These are phyloP conservation scores for Lindbergichthys nudifrons DNA, from an alignment of 2,797 vertebrate species.

Conservation along the genomic window DNA sequence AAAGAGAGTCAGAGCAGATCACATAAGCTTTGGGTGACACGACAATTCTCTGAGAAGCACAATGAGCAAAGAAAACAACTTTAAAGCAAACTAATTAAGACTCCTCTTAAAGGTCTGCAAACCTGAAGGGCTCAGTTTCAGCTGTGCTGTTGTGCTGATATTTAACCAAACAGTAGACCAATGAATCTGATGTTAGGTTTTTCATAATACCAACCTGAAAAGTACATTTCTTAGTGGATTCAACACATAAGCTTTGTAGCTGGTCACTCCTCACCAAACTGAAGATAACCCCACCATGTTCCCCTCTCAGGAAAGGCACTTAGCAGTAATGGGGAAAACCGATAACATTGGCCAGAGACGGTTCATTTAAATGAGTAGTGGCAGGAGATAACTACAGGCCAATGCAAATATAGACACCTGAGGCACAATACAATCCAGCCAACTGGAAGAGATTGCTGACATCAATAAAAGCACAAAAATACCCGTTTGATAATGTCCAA, in stretches of 20 bases:
- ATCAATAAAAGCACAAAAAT: constrained; percentile 26
- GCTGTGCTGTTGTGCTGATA: constrained; percentile 18
- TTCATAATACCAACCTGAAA: too few relatives aligned
- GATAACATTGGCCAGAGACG: constrained; percentile 68
- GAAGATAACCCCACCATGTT: constrained; percentile 73
- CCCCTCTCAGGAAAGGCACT: constrained; percentile 64
- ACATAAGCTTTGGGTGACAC: constrained; percentile 30
- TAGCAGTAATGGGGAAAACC: constrained; percentile 81
- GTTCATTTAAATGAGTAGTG: constrained; percentile 67
- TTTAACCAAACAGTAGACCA: not conserved
- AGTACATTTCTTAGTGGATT: constrained; percentile 22
- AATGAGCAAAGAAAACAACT: constrained; percentile 50
- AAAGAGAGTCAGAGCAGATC: constrained; percentile 36
- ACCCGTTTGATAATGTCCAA: not conserved
- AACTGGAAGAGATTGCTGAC: constrained; percentile 20
- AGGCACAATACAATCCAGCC: constrained; percentile 44
- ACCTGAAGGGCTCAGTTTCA: constrained; percentile 38
- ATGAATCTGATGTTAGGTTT: not conserved
- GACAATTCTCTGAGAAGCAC: constrained; percentile 53
- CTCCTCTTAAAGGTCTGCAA: constrained; percentile 19
- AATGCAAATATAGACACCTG: constrained; percentile 46
- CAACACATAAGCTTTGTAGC: constrained; percentile 26
- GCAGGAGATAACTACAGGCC: constrained; percentile 49
- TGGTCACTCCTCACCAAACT: constrained; percentile 45
- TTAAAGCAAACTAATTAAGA: constrained; percentile 51